Percentiles rank a stretch among this genome's conserved stretches.
Evolutionary conservation across 2,113 vertebrate species (phyloP).

Genomic region (Zosterops lateralis): DNA sequence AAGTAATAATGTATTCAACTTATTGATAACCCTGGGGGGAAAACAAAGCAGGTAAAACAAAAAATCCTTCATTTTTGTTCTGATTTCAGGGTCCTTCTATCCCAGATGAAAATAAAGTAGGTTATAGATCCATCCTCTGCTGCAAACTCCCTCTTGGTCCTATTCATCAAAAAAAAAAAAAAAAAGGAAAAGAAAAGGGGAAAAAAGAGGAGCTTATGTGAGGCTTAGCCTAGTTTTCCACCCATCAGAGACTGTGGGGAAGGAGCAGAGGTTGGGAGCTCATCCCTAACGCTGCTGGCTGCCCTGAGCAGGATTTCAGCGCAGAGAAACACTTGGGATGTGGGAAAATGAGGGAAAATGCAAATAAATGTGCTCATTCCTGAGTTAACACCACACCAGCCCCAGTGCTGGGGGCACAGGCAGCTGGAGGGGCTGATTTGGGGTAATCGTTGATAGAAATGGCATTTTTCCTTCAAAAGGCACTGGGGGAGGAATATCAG

Average conservation of each 20-base stretch:
- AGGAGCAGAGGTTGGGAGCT: neutral
- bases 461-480: neutral
- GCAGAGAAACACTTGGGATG: neutral
- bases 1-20: neutral
- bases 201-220: neutral
- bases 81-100: neutral
- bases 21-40: neutral
- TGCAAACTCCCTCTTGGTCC: neutral
- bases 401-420: too few relatives aligned
- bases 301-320: neutral
- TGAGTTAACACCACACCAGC: neutral
- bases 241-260: neutral
- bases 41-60: neutral
- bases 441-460: neutral
- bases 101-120: constrained; percentile 23
- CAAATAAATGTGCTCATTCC: neutral
- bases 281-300: fast-evolving
- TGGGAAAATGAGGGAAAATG: fast-evolving
- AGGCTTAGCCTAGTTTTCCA: constrained; percentile 17
- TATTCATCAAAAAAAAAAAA: neutral
- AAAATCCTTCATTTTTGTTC: neutral
- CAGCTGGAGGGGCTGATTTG: too few relatives aligned
- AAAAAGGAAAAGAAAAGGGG: neutral
- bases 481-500: neutral
- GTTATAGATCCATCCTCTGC: neutral